Conservation (phyloP, 1,140 invertebrate genomes). For the Ceratitis capitata region DNA sequence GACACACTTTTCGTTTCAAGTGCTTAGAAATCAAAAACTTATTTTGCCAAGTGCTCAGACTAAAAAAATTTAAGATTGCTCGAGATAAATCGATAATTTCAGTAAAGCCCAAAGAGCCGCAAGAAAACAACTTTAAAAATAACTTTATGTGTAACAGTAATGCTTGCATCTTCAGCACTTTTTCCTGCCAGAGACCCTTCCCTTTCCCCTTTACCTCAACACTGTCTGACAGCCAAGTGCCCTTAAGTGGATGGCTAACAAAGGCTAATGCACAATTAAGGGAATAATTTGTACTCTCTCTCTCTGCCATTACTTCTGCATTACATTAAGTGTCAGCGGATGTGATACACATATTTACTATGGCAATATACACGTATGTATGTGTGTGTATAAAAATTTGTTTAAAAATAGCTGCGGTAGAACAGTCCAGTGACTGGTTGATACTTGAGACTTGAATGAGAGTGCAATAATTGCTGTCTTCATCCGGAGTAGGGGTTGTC, state of each 20-base stretch:
- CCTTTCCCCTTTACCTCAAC: neutral
- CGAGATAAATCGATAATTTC: neutral
- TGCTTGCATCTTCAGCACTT: too few species aligned
- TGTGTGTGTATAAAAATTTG: neutral
- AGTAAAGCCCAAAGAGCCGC: neutral
- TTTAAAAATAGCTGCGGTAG: neutral
- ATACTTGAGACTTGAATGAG: neutral
- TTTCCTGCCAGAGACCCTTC: neutral
- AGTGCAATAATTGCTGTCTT: neutral
- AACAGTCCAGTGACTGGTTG: neutral
- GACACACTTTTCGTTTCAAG: neutral
- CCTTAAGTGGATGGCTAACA: conserved; percentile 6
- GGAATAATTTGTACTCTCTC: conserved; percentile 23
- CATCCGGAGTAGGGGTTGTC: neutral
- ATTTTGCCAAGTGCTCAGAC: too few species aligned
- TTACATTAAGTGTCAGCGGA: too few species aligned
- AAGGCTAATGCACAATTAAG: conserved; percentile 33
- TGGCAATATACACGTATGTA: too few species aligned
- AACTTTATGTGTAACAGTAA: neutral
- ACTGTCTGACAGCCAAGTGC: neutral
- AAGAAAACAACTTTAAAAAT: neutral
- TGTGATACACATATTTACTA: too few species aligned
- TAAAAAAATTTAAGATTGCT: too few species aligned
- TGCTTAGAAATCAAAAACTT: too few species aligned
- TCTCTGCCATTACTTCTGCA: neutral